phyloP scores from a whole-genome alignment of 2,113 vertebrate species.

The Alethe castanea region DNA sequence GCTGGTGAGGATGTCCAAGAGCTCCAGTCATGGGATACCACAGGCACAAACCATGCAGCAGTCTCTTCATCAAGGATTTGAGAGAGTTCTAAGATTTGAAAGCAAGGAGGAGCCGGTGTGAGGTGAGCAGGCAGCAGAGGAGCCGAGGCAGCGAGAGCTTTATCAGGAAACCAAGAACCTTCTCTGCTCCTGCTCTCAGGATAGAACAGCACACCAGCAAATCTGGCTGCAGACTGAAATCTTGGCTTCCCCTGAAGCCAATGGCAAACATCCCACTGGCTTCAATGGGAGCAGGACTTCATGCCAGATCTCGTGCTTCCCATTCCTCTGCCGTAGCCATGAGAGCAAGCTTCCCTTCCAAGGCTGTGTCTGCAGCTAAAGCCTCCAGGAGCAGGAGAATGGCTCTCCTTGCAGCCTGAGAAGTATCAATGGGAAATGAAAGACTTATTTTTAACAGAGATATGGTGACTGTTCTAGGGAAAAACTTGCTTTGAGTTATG shows the following conservation, averaged over 20 bases:
- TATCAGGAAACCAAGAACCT: slow-evolving; percentile 19
- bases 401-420: background rate
- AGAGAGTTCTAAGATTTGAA: background rate
- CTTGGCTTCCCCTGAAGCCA: slow-evolving; percentile 38
- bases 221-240: slow-evolving; percentile 43
- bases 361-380: slow-evolving; percentile 42
- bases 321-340: slow-evolving; percentile 42
- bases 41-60: background rate
- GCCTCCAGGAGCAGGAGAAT: slow-evolving; percentile 29
- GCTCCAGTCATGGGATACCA: background rate
- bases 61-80: background rate
- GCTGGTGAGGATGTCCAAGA: background rate
- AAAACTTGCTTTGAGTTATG: background rate
- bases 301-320: slow-evolving; percentile 64
- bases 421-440: background rate
- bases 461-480: background rate
- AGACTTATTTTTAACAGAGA: background rate
- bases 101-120: background rate
- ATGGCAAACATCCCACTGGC: slow-evolving; percentile 60
- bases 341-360: slow-evolving; percentile 53
- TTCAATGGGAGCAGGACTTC: slow-evolving; percentile 36
- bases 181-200: slow-evolving; percentile 23
- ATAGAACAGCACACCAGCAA: slow-evolving; percentile 38
- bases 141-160: background rate
- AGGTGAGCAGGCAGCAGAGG: background rate